Evolutionary conservation across 1,140 invertebrate genomes (phyloP), one percentile per base, ranked within the genome.

Genomic region (Drosophila tsacasi): DNA sequence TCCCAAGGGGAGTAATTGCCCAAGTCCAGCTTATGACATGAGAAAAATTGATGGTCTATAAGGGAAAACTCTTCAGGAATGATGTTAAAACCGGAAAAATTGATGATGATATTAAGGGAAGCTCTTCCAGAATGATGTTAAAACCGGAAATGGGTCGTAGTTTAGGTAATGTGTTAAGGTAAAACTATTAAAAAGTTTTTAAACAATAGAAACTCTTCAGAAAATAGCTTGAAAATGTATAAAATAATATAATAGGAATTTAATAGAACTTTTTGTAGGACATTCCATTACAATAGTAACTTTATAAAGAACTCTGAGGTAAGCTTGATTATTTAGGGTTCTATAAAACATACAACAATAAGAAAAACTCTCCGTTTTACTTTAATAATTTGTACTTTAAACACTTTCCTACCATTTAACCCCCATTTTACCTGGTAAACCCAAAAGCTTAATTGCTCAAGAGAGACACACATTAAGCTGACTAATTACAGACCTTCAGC

Each of bases 1-100:
- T 69, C 42, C 52, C 50, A 35, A 1, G 15, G 50, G 4, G 66
- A 40, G 66, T 50, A 60, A 72, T 72, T 42, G 64, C 49, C 46
- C 49, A 72, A 37, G 69, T 57, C 35, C 19, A 37, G 47, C 30
- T 54, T 44, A 35, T 68, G 64, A 39, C 46, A 42, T 5, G 13
- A 30, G 30, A 12, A 30, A 65, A 68, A 65, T 61, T 8, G 17
- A 61, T 40, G 61, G n/a, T 17, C 19, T 30, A 3, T 10, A 21
- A 23, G 23, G 32, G 13, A 27, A 37, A 37, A 46, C 9, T 47
- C 27, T 47, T 27, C 1, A 19, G 32, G 17, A 32, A 15, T 23
- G 13, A 12, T 44, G 23, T 35, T n/a, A 7, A n/a, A 25, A 5
- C 39, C 9, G 7, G 23, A 30, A 42, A 23, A 68, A 65, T 61